These are phyloP conservation scores for Teleopsis dalmanni DNA, from an alignment of 1,140 invertebrate species.

Conservation along the genomic window DNA sequence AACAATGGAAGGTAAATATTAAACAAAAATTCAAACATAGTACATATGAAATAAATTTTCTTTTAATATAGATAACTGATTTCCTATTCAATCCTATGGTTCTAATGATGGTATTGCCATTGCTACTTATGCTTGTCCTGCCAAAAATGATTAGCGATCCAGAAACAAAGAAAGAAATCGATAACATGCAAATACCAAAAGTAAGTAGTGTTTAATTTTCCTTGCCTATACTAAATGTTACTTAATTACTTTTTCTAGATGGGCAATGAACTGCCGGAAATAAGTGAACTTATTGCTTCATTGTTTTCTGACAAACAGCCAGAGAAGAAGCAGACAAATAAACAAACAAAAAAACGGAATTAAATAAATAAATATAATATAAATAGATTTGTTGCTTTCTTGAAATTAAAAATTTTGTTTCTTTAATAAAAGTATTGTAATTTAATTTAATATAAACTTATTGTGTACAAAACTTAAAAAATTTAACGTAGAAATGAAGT, in stretches of 20 bases:
- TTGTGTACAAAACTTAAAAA: conserved; percentile 1
- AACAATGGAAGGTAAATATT: conserved; percentile 71
- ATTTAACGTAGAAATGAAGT: too few species aligned
- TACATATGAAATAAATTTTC: not conserved
- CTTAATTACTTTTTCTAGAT: conserved; percentile 47
- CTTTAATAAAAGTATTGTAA: not conserved
- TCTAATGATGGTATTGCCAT: conserved; percentile 91
- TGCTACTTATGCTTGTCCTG: conserved; percentile 83
- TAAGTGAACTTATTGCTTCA: conserved; percentile 82
- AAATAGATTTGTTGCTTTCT: not conserved
- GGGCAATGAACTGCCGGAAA: conserved; percentile 78
- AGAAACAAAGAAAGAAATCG: conserved; percentile 90
- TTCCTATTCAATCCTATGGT: conserved; percentile 97
- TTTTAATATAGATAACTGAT: conserved; percentile 60
- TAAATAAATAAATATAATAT: not conserved
- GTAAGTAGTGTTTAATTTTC: conserved; percentile 5
- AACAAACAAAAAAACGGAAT: conserved; percentile 40
- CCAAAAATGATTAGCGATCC: conserved; percentile 97
- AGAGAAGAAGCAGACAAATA: conserved; percentile 38
- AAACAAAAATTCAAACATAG: not conserved
- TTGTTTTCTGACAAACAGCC: conserved; percentile 54
- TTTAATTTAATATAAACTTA: not conserved
- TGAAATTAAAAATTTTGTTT: not conserved
- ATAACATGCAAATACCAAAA: conserved; percentile 58
- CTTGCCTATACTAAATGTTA: not conserved